A percentile compares a stretch with the other conserved stretches of the same genome.
phyloP scores from a whole-genome alignment of 2,888 invertebrate genomes.

The Agrilus biguttatus region DNA sequence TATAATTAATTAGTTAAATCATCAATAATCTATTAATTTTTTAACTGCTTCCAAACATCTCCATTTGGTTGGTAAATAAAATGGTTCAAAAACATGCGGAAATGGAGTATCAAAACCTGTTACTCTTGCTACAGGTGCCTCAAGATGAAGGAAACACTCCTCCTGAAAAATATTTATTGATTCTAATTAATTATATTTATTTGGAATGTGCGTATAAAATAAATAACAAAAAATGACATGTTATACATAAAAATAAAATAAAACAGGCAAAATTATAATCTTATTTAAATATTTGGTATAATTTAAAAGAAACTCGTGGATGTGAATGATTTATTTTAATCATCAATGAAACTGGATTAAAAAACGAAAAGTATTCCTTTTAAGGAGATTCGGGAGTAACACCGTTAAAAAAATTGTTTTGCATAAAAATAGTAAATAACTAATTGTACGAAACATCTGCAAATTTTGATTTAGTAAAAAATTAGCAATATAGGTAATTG shows the following conservation, averaged over 20 bases:
- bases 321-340: no score
- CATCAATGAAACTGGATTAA: no score
- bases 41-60: slow-evolving; percentile 74
- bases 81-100: slow-evolving; percentile 89
- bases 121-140: slow-evolving; percentile 81
- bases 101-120: slow-evolving; percentile 97
- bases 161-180: slow-evolving; percentile 41
- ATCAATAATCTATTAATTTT: slow-evolving; percentile 57
- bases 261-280: no score
- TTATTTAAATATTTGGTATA: no score
- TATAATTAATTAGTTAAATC: background rate
- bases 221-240: background rate
- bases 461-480: no score
- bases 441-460: no score
- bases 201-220: background rate
- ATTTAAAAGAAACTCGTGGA: no score
- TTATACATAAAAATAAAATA: background rate
- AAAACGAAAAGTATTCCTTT: no score
- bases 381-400: no score
- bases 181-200: background rate
- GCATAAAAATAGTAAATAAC: no score
- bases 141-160: slow-evolving; percentile 86
- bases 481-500: no score
- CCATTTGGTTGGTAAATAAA: slow-evolving; percentile 92
- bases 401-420: no score